Evolutionary conservation across 2,888 invertebrate species (phyloP), one percentile per base, ranked within the genome.

Genomic region (Iselma pallidipennis): DNA sequence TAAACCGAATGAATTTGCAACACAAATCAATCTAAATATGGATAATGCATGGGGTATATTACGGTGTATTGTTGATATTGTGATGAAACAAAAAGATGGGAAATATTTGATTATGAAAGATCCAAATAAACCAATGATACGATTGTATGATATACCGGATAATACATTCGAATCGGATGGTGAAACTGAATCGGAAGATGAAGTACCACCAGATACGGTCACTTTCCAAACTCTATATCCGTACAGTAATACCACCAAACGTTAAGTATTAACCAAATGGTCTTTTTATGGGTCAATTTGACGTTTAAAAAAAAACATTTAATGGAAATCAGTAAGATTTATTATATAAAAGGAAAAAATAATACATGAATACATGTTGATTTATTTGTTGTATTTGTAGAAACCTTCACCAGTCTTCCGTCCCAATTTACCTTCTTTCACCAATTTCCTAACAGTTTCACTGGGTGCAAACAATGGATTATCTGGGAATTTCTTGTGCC

Each of bases 41-140:
- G 99, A 99, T 82, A 99, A 99, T 83, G 97, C 96, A 2, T 99
- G 99, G 99, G 99, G 97, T 67, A 94, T 99, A 61, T 85, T 99
- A 64, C 89, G 98, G 14, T 98, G 97, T 82, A 95, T 99, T 76
- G 92, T 99, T 72, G 98, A 99, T 76, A 92, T 96, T 66, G 94
- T 96, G 75, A 94, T 96, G 93, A 96, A 96, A 82, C 94, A 97
- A 81, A 93, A 95, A 77, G 96, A 97, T 79, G 98, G 98, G 75
- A 93, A 93, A 82, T 98, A 96, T 83, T 86, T 98, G 76, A 96
- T 98, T 71, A 95, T 98, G 94, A 98, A 98, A 83, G 98, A 98
- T 82, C 98, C 98, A 3, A 98, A 98, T 84, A 98, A 98, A 89
- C 96, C 96, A 0, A 90, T 98, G 85, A 95, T 99, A 73, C 92